Evolutionary conservation across 1,140 invertebrate genomes (phyloP), one percentile per base, ranked within the genome.

Genomic region (Hyphantria cunea): DNA sequence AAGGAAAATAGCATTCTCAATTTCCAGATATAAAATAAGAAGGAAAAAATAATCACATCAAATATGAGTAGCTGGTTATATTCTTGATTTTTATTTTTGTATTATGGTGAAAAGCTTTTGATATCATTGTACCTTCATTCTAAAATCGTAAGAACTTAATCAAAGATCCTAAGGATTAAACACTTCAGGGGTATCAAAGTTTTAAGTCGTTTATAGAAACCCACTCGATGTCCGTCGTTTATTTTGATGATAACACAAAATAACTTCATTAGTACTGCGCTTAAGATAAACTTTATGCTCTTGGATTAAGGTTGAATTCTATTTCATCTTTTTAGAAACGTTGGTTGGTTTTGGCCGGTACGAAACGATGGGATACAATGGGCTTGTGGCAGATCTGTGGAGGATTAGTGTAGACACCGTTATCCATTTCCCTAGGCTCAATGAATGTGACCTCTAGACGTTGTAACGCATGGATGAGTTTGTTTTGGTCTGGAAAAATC

Each of bases 351-450:
- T 11, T 53, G 45, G 51, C 11, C 17, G 41, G 37, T 53, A 14
- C 32, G 37, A 8, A n/a, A 41, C 42, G 53, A 10, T 33, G 42
- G 53, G 41, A 45, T 55, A 55, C 53, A 45, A 34, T 11, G 45
- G 42, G 41, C 41, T 55, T 33, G 53, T 13, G 42, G 53, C 53
- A 42, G 53, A 55, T 55, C 53, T 55, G 12, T 7, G 15, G 17
- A n/a, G 53, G 53, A 55, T 55, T 55, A 55, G 31, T 9, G 53
- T 45, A 55, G 53, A 17, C 53, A 32, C 9, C 17, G 53, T 55
- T 45, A 55, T 55, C 53, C 53, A 41, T 55, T 55, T 55, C 53
- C 53, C 45, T 55, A 53, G 41, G 41, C 42, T 55, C 53, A 55
- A 55, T 55, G 41, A 47, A 55, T 55, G 53, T 55, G 39, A 55